phyloP scores from a whole-genome alignment of 1,140 invertebrate species.

The Neodiprion pinetum region DNA sequence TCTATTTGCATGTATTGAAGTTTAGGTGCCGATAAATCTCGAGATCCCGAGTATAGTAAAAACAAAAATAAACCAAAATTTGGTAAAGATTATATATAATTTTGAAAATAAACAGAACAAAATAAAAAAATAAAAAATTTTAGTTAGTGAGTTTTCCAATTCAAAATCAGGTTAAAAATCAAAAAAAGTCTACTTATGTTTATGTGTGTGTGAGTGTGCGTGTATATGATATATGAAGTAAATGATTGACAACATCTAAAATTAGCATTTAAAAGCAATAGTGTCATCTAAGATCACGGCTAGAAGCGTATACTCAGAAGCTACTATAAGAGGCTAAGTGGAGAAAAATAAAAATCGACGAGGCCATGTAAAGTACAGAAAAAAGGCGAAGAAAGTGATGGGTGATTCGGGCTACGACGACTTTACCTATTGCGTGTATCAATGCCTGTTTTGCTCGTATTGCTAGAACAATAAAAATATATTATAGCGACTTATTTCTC shows the following conservation, averaged over 20 bases:
- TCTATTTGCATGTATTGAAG: neutral
- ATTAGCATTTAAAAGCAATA: slow-evolving; percentile 2
- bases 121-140: slow-evolving; percentile 9
- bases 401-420: slow-evolving; percentile 42
- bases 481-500: neutral
- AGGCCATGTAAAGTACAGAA: slow-evolving; percentile 19
- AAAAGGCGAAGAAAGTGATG: slow-evolving; percentile 34
- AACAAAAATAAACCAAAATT: neutral
- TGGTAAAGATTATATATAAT: slow-evolving; percentile 3
- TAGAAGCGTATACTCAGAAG: slow-evolving; percentile 43
- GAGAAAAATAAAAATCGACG: slow-evolving; percentile 30
- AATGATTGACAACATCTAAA: slow-evolving; percentile 8
- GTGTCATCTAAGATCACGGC: slow-evolving; percentile 18
- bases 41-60: neutral
- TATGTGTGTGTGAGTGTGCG: slow-evolving; percentile 12
- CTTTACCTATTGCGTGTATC: slow-evolving; percentile 63
- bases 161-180: slow-evolving; percentile 18
- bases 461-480: slow-evolving; percentile 58
- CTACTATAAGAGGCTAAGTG: slow-evolving; percentile 28
- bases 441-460: slow-evolving; percentile 59
- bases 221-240: neutral
- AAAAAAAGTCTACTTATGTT: slow-evolving; percentile 12
- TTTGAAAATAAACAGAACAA: neutral
- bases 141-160: slow-evolving; percentile 1
- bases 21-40: neutral